phyloP scores from a whole-genome alignment of 2,797 vertebrate genomes.

The Phrynocephalus guinanensis region DNA sequence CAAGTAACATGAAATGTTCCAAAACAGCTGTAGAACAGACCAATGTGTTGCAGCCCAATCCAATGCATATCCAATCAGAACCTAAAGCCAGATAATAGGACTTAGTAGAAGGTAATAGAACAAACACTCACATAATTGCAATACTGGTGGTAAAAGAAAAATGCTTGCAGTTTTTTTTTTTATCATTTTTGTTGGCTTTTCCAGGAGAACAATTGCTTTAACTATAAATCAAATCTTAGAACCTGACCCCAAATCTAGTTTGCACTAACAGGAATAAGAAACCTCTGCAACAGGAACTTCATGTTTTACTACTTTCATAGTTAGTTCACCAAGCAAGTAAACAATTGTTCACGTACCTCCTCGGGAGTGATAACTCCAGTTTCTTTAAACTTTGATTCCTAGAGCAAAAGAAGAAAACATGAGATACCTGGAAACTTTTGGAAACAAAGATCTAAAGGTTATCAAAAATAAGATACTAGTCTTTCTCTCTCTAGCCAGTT shows the following conservation, averaged over 20 bases:
- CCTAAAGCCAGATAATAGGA: background rate
- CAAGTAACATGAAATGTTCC: background rate
- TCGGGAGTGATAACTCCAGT: constrained; percentile 98
- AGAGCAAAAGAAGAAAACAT: constrained; percentile 49
- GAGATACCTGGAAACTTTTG: constrained; percentile 32
- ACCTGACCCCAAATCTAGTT: background rate
- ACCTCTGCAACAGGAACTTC: background rate
- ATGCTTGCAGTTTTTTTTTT: background rate
- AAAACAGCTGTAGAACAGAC: background rate
- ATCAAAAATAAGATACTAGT: background rate
- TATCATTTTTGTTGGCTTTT: background rate
- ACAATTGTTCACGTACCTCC: constrained; percentile 83
- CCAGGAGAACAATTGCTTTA: background rate
- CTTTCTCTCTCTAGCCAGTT: background rate
- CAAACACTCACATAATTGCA: background rate
- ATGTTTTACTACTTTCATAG: background rate
- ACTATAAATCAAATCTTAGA: background rate
- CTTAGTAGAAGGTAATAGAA: background rate
- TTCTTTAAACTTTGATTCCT: constrained; percentile 99
- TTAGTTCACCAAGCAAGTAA: background rate
- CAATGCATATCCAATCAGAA: background rate
- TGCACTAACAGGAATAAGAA: background rate
- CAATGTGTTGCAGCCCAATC: background rate
- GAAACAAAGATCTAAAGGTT: background rate
- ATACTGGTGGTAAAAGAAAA: background rate